Evolutionary conservation across 1,140 invertebrate genomes (phyloP), one percentile per base, ranked within the genome.

Genomic region (Parapsyche elsis): DNA sequence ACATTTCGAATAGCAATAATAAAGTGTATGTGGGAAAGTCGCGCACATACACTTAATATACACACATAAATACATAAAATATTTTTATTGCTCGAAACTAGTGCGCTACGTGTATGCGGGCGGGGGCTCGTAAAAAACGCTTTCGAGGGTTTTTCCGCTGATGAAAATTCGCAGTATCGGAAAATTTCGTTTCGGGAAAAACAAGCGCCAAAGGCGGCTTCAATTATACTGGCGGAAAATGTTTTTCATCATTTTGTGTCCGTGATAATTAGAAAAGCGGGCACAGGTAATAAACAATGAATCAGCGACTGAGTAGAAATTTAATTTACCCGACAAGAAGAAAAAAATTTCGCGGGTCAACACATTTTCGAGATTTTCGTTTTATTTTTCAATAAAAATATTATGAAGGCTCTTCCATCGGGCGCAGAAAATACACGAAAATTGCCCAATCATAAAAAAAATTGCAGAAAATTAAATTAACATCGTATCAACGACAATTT

Each of bases 211-310:
- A 73, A 73, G 71, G 45, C 71, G 16, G 38, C 38, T 46, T 49
- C 71, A 73, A 73, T 73, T 73, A 73, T 21, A 71, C 30, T 9
- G 21, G 57, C 57, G 44, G 12, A 73, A 73, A 73, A 73, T 73
- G 44, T 73, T 73, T 73, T 73, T 73, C 71, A 73, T 73, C 71
- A 46, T 73, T 73, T 45, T 38, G 26, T 38, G 26, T 14, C 10
- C 23, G 67, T 12, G 44, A 46, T 73, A 73, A 73, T 73, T 73
- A 73, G 44, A 73, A 73, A 73, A 49, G 21, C 30, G 71, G 24
- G 67, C 67, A 44, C 24, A 30, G 67, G 67, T 71, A 71, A 71
- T 71, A 71, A 71, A 71, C 67, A 71, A 71, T 71, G 67, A 71
- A 44, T 44, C 57, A 21, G 67, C 61, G 61, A 21, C 61, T 12